Evolutionary conservation across 2,888 invertebrate species (phyloP).

Genomic region (Phalera bucephala): DNA sequence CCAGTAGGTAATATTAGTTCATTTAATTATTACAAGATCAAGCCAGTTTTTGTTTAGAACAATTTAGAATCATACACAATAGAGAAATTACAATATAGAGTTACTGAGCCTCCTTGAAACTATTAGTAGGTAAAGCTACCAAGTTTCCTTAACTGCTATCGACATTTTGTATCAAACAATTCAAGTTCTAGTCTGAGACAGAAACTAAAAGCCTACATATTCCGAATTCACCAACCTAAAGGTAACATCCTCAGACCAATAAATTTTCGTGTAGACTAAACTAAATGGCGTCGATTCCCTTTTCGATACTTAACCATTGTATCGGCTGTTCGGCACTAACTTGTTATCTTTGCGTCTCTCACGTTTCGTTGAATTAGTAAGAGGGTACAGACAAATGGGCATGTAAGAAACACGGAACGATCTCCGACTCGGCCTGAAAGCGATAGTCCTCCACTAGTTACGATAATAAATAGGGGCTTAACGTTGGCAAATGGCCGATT

Average conservation of each 20-base stretch:
- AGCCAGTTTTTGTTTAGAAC: too few species aligned
- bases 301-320: slow-evolving; percentile 40
- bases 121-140: too few species aligned
- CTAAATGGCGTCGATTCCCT: slow-evolving; percentile 17
- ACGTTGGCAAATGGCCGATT: slow-evolving; percentile 71
- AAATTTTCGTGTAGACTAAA: slow-evolving; percentile 17
- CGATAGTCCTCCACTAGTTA: slow-evolving; percentile 75
- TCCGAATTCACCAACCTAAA: background rate
- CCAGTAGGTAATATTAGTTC: too few species aligned
- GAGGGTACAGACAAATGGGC: slow-evolving; percentile 68
- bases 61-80: too few species aligned
- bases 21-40: too few species aligned
- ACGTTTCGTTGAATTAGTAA: slow-evolving; percentile 74
- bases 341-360: slow-evolving; percentile 61
- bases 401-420: slow-evolving; percentile 63
- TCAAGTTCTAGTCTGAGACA: too few species aligned
- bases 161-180: too few species aligned
- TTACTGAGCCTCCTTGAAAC: too few species aligned
- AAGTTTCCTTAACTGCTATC: too few species aligned
- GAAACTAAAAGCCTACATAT: too few species aligned
- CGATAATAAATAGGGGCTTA: slow-evolving; percentile 74
- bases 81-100: too few species aligned
- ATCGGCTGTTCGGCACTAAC: slow-evolving; percentile 53
- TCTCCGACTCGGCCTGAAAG: slow-evolving; percentile 59
- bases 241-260: background rate